Evolutionary conservation across 2,113 vertebrate species (phyloP).

Genomic region (Pogona vitticeps): DNA sequence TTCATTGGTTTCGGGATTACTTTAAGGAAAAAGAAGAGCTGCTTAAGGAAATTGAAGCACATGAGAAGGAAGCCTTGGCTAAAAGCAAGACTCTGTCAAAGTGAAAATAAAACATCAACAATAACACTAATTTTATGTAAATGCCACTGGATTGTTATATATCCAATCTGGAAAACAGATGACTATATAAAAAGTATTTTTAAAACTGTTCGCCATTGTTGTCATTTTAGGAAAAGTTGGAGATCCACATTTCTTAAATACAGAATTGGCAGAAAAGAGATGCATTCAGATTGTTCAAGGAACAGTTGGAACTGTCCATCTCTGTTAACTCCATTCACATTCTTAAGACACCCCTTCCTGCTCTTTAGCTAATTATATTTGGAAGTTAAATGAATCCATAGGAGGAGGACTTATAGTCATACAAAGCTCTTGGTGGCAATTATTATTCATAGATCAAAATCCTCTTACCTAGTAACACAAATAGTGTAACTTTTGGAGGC

Average conservation of each 20-base stretch:
- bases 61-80: slow-evolving; percentile 29
- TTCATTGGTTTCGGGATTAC: slow-evolving; percentile 93
- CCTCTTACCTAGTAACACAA: too few relatives aligned
- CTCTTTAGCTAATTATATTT: not conserved
- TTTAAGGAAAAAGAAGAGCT: slow-evolving; percentile 88
- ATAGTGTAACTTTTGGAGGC: too few relatives aligned
- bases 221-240: not conserved
- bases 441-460: not conserved
- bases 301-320: not conserved
- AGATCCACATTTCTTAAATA: not conserved
- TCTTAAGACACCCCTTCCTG: not conserved
- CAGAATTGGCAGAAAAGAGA: not conserved
- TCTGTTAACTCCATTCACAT: not conserved
- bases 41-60: slow-evolving; percentile 79
- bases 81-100: slow-evolving; percentile 35
- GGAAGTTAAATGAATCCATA: not conserved
- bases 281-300: not conserved
- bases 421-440: not conserved
- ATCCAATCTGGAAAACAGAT: slow-evolving; percentile 47
- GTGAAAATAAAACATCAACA: slow-evolving; percentile 10
- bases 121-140: slow-evolving; percentile 19
- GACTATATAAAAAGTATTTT: slow-evolving; percentile 39
- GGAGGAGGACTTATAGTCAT: not conserved
- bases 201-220: slow-evolving; percentile 20
- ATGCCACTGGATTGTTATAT: slow-evolving; percentile 21